Base-by-base conservation (phyloP, 2,888 invertebrate species). In the Rapana venosa region DNA sequence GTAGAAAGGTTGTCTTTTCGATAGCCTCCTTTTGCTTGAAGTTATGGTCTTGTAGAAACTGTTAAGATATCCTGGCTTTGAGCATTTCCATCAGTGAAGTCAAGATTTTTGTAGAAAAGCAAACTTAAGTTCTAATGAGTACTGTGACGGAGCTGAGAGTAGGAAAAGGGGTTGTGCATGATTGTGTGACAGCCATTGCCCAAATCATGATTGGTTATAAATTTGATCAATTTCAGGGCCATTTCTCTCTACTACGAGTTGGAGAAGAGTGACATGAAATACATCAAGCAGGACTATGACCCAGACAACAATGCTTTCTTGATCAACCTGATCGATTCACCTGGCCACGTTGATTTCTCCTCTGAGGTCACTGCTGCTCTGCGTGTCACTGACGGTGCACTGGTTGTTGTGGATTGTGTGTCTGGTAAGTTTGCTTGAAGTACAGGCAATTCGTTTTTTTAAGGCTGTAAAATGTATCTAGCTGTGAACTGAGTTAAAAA, bases 331-430 rank as follows among this genome's bases (percentile, higher is more conserved):
- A 99, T 99, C 95, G 99, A 99, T 97, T 99, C 99, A 35, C 99
- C 99, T 94, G 99, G 99, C 93, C 99, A 99, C 98, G 99, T 99
- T 96, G 99, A 99, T 97, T 99, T 99, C 97, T 99, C 99, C 6
- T 99, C 99, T 93, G 99, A 99, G 97, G 99, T 99, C 93, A 99
- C 99, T 90, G 99, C 99, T 95, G 99, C 99, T 94, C 98, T 99
- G 93, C 98, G 99, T 97, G 99, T 99, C 87, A 99, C 99, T 96
- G 99, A 99, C 97, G 99, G 99, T 96, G 99, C 99, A 95, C 97
- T 99, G 91, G 99, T 99, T 90, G 99, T 99, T 88, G 99, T 99
- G 15, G 99, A 99, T 97, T 99, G 99, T 97, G 99, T 99, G 89
- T 99, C 99, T 94, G 99, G 99, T 99, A 96, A 96, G 97, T 96